phyloP scores from a whole-genome alignment of 2,797 vertebrate genomes.

The Melanotaenia maccullochi region DNA sequence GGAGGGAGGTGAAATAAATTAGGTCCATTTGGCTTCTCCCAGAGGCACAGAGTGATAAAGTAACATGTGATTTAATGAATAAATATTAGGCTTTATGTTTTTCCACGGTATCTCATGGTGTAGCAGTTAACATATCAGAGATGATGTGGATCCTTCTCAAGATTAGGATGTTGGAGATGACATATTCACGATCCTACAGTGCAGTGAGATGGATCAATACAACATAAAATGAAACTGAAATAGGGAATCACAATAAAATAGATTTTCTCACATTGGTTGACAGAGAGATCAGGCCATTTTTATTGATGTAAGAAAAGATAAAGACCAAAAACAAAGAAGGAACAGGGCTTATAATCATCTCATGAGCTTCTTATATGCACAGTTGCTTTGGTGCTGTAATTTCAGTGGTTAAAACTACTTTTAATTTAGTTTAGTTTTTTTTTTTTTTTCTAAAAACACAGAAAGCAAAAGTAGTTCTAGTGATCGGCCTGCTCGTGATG shows the following conservation, averaged over 20 bases:
- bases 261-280: slow-evolving; percentile 55
- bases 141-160: slow-evolving; percentile 11
- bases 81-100: slow-evolving; percentile 67
- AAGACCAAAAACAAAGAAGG: slow-evolving; percentile 7
- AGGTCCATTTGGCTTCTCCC: slow-evolving; percentile 80
- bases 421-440: slow-evolving; percentile 25
- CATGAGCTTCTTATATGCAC: neutral
- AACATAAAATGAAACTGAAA: slow-evolving; percentile 49
- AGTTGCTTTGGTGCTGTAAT: slow-evolving; percentile 26
- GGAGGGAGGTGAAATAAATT: slow-evolving; percentile 79
- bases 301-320: slow-evolving; percentile 50
- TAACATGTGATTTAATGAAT: slow-evolving; percentile 69
- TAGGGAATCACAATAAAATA: slow-evolving; percentile 44
- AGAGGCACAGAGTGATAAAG: slow-evolving; percentile 76
- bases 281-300: slow-evolving; percentile 13
- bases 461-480: slow-evolving; percentile 57
- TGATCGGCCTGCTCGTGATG: slow-evolving; percentile 63
- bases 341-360: slow-evolving; percentile 4
- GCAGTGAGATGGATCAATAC: slow-evolving; percentile 38
- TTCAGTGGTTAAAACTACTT: slow-evolving; percentile 36
- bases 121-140: slow-evolving; percentile 15
- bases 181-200: slow-evolving; percentile 31
- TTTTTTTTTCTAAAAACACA: slow-evolving; percentile 34
- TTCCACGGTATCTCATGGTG: slow-evolving; percentile 20
- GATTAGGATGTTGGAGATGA: slow-evolving; percentile 23